phyloP scores from a whole-genome alignment of 2,888 invertebrate genomes.

The Coelogynopora nodosa region DNA sequence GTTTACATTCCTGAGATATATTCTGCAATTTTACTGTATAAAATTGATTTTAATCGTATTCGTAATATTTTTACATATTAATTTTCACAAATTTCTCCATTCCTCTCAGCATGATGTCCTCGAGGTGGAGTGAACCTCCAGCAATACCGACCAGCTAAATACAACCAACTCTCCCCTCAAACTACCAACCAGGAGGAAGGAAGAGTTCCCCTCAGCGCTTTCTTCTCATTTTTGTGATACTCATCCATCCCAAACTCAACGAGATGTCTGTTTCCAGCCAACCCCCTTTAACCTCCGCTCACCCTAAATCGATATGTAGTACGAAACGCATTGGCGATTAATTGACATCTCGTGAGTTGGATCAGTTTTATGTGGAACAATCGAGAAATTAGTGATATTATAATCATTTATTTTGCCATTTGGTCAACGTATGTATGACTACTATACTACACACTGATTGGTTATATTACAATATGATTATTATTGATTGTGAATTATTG shows the following conservation, averaged over 20 bases:
- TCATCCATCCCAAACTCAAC: not conserved
- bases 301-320: not conserved
- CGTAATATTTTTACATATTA: too few species aligned
- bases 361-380: too few species aligned
- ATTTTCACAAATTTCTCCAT: too few species aligned
- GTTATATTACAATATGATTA: not conserved
- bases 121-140: too few species aligned
- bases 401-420: not conserved
- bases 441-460: not conserved
- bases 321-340: not conserved
- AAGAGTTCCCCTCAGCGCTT: not conserved
- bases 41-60: too few species aligned
- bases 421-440: not conserved
- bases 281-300: not conserved
- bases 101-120: too few species aligned
- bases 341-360: too few species aligned
- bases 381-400: not conserved
- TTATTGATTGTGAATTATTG: not conserved
- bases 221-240: slow-evolving; percentile 7
- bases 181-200: too few species aligned
- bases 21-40: too few species aligned
- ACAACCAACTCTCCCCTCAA: not conserved
- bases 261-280: too few species aligned
- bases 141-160: not conserved
- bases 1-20: too few species aligned